Conservation (phyloP, 2,113 vertebrate species). For the Cyanistes caeruleus region DNA sequence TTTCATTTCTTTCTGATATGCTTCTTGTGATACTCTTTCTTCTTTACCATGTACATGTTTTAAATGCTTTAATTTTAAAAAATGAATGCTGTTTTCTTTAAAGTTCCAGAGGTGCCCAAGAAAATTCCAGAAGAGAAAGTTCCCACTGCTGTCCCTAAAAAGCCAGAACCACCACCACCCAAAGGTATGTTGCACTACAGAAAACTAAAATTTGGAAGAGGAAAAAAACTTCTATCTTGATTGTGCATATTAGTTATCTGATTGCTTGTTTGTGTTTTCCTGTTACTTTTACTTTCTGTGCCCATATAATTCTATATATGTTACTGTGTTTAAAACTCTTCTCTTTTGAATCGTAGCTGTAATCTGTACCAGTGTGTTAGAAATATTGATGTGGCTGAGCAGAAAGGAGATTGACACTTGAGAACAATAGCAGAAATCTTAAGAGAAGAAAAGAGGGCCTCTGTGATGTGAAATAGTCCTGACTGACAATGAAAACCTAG, state of each 20-base stretch:
- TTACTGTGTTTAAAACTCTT: background rate
- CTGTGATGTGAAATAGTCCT: background rate
- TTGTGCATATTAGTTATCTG: background rate
- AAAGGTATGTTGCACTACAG: conserved; percentile 52
- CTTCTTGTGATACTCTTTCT: background rate
- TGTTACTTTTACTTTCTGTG: background rate
- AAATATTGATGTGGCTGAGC: background rate
- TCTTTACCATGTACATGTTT: background rate
- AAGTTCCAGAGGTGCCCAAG: conserved; percentile 72
- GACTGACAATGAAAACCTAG: background rate
- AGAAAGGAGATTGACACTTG: background rate
- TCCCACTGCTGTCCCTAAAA: background rate
- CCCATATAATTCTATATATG: background rate
- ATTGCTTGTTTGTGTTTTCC: background rate
- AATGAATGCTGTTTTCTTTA: conserved; percentile 56
- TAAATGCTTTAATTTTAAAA: background rate
- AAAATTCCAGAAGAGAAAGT: conserved; percentile 63
- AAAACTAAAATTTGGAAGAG: background rate
- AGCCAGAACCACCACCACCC: conserved; percentile 19
- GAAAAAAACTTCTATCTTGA: background rate
- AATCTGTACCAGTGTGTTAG: background rate
- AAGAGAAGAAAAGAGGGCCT: background rate
- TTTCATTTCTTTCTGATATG: background rate
- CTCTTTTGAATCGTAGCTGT: background rate
- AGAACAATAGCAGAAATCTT: background rate